These are phyloP conservation scores for Goniozus legneri DNA, from an alignment of 1,140 invertebrate species.

Conservation along the genomic window DNA sequence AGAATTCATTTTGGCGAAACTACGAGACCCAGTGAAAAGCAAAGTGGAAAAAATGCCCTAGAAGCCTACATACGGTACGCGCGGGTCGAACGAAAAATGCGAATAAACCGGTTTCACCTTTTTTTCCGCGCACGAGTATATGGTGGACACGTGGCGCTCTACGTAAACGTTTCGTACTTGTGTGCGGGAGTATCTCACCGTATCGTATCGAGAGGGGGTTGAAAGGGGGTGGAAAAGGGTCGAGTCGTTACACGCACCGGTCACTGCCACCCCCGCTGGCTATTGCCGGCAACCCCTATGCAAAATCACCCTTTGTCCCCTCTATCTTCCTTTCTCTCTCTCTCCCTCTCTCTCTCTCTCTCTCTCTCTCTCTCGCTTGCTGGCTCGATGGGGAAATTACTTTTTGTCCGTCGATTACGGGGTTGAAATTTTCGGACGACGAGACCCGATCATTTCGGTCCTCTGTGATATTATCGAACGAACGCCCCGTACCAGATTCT, in stretches of 20 bases:
- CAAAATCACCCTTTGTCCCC: conserved; percentile 55
- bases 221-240: conserved; percentile 13
- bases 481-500: too few species aligned
- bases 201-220: conserved; percentile 14
- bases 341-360: too few species aligned
- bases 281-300: conserved; percentile 40
- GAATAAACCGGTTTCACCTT: too few species aligned
- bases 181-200: conserved; percentile 12
- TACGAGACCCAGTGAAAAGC: too few species aligned
- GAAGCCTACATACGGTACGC: conserved; percentile 45
- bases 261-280: conserved; percentile 44
- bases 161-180: conserved; percentile 26
- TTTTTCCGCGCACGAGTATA: conserved; percentile 38
- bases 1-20: too few species aligned
- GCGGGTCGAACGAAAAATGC: conserved; percentile 12
- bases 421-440: conserved; percentile 50
- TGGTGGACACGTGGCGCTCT: conserved; percentile 42
- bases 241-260: conserved; percentile 51
- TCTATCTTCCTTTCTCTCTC: too few species aligned
- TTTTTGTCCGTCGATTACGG: conserved; percentile 53
- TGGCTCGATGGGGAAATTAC: conserved; percentile 53
- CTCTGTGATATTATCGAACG: conserved; percentile 17
- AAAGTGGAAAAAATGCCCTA: conserved; percentile 39
- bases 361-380: too few species aligned
- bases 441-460: conserved; percentile 43